phyloP scores from a whole-genome alignment of 92 coral and sea anemone species.

The Pocillopora grandis region DNA sequence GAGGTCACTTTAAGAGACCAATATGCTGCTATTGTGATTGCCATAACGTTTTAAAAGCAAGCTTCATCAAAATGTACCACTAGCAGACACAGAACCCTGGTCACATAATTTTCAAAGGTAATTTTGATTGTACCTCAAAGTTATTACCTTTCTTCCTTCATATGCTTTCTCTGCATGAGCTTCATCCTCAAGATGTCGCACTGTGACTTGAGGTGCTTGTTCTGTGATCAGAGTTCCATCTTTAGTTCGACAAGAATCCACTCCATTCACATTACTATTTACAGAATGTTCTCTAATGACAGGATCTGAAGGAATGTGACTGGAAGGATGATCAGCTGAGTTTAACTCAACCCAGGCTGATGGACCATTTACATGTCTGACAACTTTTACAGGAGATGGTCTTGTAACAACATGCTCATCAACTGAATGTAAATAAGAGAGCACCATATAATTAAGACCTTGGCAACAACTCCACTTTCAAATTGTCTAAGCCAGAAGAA shows the following conservation, averaged over 20 bases:
- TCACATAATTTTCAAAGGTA: background rate
- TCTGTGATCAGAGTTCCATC: background rate
- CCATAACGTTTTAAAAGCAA: too few species aligned
- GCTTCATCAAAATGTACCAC: too few species aligned
- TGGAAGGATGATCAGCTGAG: background rate
- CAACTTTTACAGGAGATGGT: conserved; percentile 58
- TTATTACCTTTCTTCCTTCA: background rate
- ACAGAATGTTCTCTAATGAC: conserved; percentile 29
- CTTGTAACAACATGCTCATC: conserved; percentile 1
- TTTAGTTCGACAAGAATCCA: background rate
- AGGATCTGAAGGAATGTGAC: conserved; percentile 1
- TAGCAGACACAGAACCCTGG: too few species aligned
- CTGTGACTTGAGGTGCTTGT: background rate
- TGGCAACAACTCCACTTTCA: too few species aligned
- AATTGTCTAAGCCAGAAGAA: too few species aligned
- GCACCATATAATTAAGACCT: background rate
- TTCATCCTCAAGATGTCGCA: background rate
- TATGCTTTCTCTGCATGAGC: background rate
- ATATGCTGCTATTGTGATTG: too few species aligned
- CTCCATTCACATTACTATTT: background rate
- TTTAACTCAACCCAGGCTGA: conserved; percentile 60
- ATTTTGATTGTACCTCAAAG: background rate
- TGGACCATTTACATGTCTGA: conserved; percentile 70
- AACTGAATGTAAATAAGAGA: conserved; percentile 21
- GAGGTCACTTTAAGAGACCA: too few species aligned